Evolutionary conservation across 2,113 vertebrate species (phyloP), one percentile per base, ranked within the genome.

Genomic region (Carassius auratus): DNA sequence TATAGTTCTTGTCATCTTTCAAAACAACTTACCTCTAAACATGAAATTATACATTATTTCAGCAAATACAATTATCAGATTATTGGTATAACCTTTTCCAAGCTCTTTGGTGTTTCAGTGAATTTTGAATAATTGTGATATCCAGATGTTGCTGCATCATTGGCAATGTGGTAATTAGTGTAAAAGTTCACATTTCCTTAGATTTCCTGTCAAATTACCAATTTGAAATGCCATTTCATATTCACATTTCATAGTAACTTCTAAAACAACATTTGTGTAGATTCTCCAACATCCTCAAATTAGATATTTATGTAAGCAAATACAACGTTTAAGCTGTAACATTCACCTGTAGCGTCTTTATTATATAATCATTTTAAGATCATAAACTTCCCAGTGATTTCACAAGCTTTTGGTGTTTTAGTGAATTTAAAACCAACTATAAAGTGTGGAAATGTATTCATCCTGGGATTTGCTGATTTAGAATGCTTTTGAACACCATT

Each of bases 221-320:
- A 76, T 33, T 52, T 57, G 0, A 55, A 76, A 55, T 9, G 23
- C 14, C 75, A 52, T 77, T 55, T 55, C 7, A 8, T 50, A 7
- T 50, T 50, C 33, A 36, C 68, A 17, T 75, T 26, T 14, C 10
- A 30, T 2, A 45, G 2, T 45, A 45, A 45, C 42, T 8, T 45
- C 45, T 3, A 48, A 48, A 79, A 85, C 26, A 21, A 5, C 15
- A 14, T 19, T 38, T 48, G 12, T 71, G 8, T 86, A 4, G 5
- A 8, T 17, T 57, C 5, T 19, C 0, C 64, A 10, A n/a, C 93
- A 99, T 97, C 0, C 94, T 97, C 88, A 92, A 84, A 0, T 59
- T 59, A 59, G 17, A 59, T 21, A 8, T 33, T 19, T 19, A 21
- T n/a, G 12, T 17, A 52, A 17, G 48, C 14, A 23, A 48, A 74